phyloP scores from a whole-genome alignment of 2,113 vertebrate genomes.

The Tragelaphus buxtoni region DNA sequence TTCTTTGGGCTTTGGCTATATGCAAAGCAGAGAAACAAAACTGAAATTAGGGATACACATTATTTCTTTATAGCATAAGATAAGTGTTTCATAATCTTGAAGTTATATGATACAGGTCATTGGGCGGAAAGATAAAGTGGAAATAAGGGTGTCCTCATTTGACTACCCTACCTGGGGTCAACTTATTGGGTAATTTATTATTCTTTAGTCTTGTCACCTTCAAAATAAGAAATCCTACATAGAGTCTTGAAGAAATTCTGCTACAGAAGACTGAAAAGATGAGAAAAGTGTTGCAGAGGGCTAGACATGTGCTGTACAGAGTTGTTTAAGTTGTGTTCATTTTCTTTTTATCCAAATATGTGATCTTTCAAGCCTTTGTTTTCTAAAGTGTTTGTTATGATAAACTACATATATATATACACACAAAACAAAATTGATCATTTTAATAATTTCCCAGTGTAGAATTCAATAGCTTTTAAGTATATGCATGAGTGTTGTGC shows the following conservation, averaged over 20 bases:
- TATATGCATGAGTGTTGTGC: not conserved
- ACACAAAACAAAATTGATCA: not conserved
- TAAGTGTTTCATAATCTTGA: not conserved
- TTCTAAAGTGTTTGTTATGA: not conserved
- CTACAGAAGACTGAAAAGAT: not conserved
- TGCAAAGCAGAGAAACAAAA: conserved; percentile 5
- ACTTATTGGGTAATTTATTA: not conserved
- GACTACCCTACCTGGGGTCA: not conserved
- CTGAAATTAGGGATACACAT: not conserved
- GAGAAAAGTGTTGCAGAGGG: not conserved
- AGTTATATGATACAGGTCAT: not conserved
- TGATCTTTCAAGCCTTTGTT: not conserved
- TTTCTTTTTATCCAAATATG: not conserved
- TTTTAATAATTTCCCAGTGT: not conserved
- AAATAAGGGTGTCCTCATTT: not conserved
- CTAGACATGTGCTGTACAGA: not conserved
- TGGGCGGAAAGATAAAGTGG: not conserved
- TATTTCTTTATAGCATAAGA: not conserved
- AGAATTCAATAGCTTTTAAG: not conserved
- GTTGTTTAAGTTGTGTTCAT: not conserved
- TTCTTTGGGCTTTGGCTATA: not conserved
- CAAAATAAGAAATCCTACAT: not conserved
- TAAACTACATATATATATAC: not conserved
- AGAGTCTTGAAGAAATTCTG: not conserved
- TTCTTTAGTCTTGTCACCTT: not conserved